Percentiles rank a stretch among this genome's conserved stretches.
Evolutionary conservation across 1,140 invertebrate genomes (phyloP).

Genomic region (Thrips palmi): DNA sequence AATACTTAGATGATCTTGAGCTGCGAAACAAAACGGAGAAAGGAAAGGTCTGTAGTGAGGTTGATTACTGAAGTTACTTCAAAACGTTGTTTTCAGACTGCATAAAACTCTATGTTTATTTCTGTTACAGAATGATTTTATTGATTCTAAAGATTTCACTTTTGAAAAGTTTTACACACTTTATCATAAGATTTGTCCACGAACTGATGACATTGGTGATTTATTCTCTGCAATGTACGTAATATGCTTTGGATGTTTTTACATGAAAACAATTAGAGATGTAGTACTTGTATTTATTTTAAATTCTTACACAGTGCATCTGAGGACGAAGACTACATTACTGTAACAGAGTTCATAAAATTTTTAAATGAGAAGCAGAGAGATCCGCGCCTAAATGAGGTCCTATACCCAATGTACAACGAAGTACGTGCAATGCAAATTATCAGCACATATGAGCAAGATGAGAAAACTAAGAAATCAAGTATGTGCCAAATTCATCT

Average conservation of each 20-base stretch:
- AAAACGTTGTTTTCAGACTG: too few relatives aligned
- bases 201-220: slow-evolving; percentile 96
- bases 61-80: too few relatives aligned
- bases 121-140: too few relatives aligned
- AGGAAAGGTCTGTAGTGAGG: too few relatives aligned
- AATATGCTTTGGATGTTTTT: neutral
- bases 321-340: slow-evolving; percentile 69
- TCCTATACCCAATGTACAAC: slow-evolving; percentile 90
- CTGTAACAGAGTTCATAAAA: slow-evolving; percentile 66
- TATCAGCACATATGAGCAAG: slow-evolving; percentile 79
- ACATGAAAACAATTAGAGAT: neutral
- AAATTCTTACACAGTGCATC: slow-evolving; percentile 41
- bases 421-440: slow-evolving; percentile 81
- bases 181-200: slow-evolving; percentile 95
- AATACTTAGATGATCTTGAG: neutral
- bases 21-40: neutral
- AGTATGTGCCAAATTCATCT: slow-evolving; percentile 35
- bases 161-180: slow-evolving; percentile 96
- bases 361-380: slow-evolving; percentile 95
- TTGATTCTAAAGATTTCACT: slow-evolving; percentile 83
- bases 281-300: too few relatives aligned
- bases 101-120: too few relatives aligned
- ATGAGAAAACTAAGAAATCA: slow-evolving; percentile 52
- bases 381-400: slow-evolving; percentile 95
- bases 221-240: slow-evolving; percentile 89